These are phyloP conservation scores for Mystacornis crossleyi DNA, from an alignment of 2,113 vertebrate species.

Conservation along the genomic window DNA sequence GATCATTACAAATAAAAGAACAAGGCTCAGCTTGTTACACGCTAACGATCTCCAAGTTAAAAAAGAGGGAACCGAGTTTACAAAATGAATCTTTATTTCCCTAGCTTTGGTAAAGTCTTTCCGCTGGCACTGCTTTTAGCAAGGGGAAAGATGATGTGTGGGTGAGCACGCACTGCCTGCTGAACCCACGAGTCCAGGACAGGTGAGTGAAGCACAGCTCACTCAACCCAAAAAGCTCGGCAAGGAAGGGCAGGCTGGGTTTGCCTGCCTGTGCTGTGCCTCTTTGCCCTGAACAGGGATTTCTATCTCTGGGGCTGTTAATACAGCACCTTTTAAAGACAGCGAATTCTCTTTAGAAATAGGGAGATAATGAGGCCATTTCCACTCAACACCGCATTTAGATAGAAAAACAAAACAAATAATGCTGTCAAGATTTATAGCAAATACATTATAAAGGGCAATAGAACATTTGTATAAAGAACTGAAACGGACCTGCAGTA, in stretches of 20 bases:
- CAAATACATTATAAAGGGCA: constrained; percentile 64
- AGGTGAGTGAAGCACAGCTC: background rate
- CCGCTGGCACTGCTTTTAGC: background rate
- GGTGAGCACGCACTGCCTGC: background rate
- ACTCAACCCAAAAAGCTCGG: background rate
- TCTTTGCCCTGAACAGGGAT: background rate
- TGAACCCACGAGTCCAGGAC: background rate
- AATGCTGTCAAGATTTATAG: constrained; percentile 21
- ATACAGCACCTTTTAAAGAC: background rate
- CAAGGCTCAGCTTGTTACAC: background rate
- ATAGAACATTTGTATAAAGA: constrained; percentile 49
- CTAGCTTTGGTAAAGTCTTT: background rate
- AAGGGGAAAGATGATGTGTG: background rate
- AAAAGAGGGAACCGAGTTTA: background rate
- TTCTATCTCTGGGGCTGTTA: constrained; percentile 21
- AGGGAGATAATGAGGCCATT: constrained; percentile 49
- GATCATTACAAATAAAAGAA: background rate
- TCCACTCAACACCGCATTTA: constrained; percentile 7
- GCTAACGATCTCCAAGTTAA: background rate
- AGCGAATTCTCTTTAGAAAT: background rate
- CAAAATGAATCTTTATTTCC: background rate
- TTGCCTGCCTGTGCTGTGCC: background rate
- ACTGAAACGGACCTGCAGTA: constrained; percentile 33
- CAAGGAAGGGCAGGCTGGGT: background rate
- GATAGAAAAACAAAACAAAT: constrained; percentile 57